Percentiles rank a stretch among this genome's conserved stretches.
phyloP scores from a whole-genome alignment of 2,113 vertebrate species.

The Scortum barcoo region DNA sequence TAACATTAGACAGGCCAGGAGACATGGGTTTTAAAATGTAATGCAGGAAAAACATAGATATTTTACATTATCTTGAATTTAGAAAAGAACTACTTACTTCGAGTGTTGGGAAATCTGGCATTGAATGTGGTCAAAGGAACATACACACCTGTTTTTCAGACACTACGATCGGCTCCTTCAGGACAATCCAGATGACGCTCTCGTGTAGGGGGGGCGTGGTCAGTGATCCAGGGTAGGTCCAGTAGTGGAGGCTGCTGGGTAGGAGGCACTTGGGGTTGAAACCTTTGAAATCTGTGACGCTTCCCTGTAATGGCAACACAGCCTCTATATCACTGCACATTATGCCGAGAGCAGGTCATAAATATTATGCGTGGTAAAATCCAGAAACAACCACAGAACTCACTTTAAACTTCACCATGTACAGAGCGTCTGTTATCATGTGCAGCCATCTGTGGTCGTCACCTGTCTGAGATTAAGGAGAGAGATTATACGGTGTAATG shows the following conservation, averaged over 20 bases:
- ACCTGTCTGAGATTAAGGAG: too few species aligned
- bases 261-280: slow-evolving; percentile 96
- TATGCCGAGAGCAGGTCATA: not conserved
- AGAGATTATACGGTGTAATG: too few species aligned
- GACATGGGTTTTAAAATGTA: not conserved
- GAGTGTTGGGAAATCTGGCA: not conserved
- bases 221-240: slow-evolving; percentile 96
- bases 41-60: not conserved
- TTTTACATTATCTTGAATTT: not conserved
- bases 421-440: slow-evolving; percentile 93
- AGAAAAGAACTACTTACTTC: not conserved
- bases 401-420: slow-evolving; percentile 97
- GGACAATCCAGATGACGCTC: slow-evolving; percentile 95
- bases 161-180: slow-evolving; percentile 91
- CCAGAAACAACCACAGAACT: not conserved
- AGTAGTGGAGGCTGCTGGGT: slow-evolving; percentile 91
- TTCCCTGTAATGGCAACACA: slow-evolving; percentile 83
- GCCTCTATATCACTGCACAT: not conserved
- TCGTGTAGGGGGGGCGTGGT: slow-evolving; percentile 95
- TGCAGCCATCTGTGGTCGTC: slow-evolving; percentile 90
- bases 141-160: slow-evolving; percentile 96
- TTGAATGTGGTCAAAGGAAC: not conserved
- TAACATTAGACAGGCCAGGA: slow-evolving; percentile 10
- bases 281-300: slow-evolving; percentile 89
- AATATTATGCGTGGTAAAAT: not conserved